phyloP scores from a whole-genome alignment of 2,113 vertebrate species.

The Clarias magur region DNA sequence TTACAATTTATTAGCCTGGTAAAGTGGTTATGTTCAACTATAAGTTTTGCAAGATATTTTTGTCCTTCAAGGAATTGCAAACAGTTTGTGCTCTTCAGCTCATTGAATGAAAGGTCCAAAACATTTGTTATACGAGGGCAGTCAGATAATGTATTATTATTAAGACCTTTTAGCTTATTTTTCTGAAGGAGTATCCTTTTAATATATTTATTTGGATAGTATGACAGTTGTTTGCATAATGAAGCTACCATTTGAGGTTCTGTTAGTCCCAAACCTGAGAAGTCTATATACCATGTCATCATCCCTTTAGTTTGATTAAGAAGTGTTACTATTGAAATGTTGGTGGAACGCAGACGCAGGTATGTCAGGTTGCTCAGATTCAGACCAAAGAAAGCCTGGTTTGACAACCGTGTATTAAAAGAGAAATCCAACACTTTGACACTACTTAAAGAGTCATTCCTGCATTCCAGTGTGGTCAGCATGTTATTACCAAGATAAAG shows the following conservation, averaged over 20 bases:
- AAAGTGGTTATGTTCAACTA: conserved; percentile 75
- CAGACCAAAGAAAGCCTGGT: conserved; percentile 60
- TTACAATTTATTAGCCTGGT: conserved; percentile 44
- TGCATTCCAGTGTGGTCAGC: conserved; percentile 62
- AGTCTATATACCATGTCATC: conserved; percentile 63
- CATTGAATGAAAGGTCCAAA: conserved; percentile 74
- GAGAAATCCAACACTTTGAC: conserved; percentile 72
- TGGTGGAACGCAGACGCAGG: conserved; percentile 65
- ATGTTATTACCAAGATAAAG: conserved; percentile 72
- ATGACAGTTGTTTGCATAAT: conserved; percentile 61
- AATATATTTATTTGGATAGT: conserved; percentile 39
- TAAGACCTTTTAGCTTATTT: conserved; percentile 50
- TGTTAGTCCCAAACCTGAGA: conserved; percentile 67
- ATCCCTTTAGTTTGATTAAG: conserved; percentile 62
- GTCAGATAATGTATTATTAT: accelerated
- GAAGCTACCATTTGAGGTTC: conserved; percentile 4
- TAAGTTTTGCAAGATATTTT: conserved; percentile 44
- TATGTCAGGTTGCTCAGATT: conserved; percentile 57
- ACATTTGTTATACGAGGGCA: conserved; percentile 63
- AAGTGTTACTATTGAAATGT: conserved; percentile 61
- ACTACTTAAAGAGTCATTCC: conserved; percentile 52
- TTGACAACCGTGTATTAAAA: conserved; percentile 59
- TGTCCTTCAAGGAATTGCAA: conserved; percentile 46
- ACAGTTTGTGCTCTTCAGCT: conserved; percentile 50
- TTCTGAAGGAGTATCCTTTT: conserved; percentile 48